Conservation (phyloP, 2,888 invertebrate species). For the Lepas anatifera region DNA sequence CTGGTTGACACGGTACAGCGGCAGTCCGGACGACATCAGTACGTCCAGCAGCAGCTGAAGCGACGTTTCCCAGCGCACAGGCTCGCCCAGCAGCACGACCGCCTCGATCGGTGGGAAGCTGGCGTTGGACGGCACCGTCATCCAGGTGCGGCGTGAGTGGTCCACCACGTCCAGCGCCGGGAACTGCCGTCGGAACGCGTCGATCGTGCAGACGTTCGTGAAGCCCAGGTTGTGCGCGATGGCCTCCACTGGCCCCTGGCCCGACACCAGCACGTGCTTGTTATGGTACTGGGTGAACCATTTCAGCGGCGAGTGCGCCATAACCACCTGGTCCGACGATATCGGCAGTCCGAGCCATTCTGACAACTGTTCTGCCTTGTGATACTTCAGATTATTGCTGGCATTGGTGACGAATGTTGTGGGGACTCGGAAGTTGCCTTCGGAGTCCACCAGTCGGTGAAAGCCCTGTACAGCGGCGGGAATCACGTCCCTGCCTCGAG, state of each 20-base stretch:
- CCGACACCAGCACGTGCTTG: conserved; percentile 47
- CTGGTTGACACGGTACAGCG: conserved; percentile 28
- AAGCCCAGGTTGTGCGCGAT: conserved; percentile 49
- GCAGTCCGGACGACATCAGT: conserved; percentile 46
- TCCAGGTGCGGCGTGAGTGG: conserved; percentile 30
- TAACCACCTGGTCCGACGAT: conserved; percentile 44
- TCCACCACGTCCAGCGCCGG: conserved; percentile 49
- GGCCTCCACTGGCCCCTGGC: conserved; percentile 35
- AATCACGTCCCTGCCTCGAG: conserved; percentile 45
- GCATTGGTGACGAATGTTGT: conserved; percentile 53
- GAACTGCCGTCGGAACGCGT: conserved; percentile 43
- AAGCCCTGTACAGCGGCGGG: conserved; percentile 47
- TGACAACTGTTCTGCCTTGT: conserved; percentile 46
- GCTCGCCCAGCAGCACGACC: conserved; percentile 51
- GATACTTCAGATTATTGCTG: conserved; percentile 44
- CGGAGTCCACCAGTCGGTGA: conserved; percentile 39
- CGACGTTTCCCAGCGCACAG: conserved; percentile 51
- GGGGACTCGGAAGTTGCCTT: conserved; percentile 46
- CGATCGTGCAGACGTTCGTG: conserved; percentile 43
- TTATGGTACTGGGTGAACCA: conserved; percentile 47
- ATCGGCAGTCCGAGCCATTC: conserved; percentile 46
- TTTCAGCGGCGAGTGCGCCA: conserved; percentile 50
- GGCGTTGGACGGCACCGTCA: neutral
- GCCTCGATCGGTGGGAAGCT: conserved; percentile 42
- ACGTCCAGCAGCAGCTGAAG: conserved; percentile 49